phyloP scores from a whole-genome alignment of 2,113 vertebrate genomes.

The Melanocharis versteri region DNA sequence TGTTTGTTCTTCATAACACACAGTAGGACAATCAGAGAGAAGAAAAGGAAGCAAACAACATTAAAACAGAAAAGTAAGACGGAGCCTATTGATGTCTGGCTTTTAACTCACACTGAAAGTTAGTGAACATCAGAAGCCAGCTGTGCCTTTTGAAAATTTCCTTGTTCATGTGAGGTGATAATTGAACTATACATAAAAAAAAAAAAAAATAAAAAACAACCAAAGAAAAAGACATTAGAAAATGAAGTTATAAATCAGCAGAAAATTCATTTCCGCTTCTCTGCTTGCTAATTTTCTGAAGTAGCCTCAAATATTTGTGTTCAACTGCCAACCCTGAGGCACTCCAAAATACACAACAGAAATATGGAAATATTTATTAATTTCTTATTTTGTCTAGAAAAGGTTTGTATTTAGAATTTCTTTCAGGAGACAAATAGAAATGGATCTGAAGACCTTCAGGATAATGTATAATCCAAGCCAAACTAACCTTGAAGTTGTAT shows the following conservation, averaged over 20 bases:
- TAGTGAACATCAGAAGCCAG: neutral
- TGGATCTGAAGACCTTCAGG: neutral
- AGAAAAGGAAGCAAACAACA: neutral
- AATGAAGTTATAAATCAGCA: neutral
- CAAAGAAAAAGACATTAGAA: neutral
- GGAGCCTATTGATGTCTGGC: neutral
- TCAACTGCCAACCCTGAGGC: neutral
- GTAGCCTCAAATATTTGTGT: neutral
- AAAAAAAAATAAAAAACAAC: neutral
- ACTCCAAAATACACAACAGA: neutral
- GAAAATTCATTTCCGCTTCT: neutral
- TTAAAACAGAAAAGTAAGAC: neutral
- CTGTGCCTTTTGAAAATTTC: constrained; percentile 13
- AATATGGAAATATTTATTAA: neutral
- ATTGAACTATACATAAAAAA: neutral
- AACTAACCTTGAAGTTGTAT: neutral
- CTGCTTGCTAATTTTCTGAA: neutral
- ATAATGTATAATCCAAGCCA: neutral
- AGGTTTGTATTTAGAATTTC: neutral
- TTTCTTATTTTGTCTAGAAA: neutral
- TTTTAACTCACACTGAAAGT: neutral
- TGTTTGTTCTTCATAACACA: neutral
- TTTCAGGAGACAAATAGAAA: neutral
- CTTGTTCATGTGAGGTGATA: neutral
- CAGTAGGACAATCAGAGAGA: neutral